Percentiles rank a stretch among this genome's conserved stretches.
These are phyloP conservation scores for Pseudochirops cupreus DNA, from an alignment of 2,797 vertebrate genomes.

Conservation along the genomic window DNA sequence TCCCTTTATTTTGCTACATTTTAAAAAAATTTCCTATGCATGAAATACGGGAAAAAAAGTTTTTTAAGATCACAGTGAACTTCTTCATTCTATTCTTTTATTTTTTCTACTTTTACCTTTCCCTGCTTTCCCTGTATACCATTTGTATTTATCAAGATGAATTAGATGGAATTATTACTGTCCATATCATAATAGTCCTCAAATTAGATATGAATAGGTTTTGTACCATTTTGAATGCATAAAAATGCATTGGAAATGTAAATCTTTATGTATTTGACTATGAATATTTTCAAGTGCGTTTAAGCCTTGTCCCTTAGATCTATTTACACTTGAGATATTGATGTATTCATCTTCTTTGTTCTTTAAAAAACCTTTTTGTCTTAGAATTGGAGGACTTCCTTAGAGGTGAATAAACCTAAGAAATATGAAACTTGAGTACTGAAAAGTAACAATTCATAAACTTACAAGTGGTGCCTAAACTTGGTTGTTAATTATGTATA, in stretches of 20 bases:
- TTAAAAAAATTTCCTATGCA: not conserved
- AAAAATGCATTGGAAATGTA: slow-evolving; percentile 1
- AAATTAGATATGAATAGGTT: not conserved
- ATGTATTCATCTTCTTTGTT: not conserved
- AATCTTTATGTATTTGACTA: slow-evolving; percentile 7
- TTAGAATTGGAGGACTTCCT: slow-evolving; percentile 3
- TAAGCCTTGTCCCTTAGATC: not conserved
- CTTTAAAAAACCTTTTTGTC: not conserved
- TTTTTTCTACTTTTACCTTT: not conserved
- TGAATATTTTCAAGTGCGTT: not conserved
- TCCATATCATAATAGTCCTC: not conserved
- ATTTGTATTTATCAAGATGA: not conserved
- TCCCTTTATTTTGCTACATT: not conserved
- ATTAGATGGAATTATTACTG: not conserved
- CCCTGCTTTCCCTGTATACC: not conserved
- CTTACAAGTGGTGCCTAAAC: not conserved
- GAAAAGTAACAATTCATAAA: not conserved
- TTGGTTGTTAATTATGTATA: not conserved
- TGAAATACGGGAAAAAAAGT: not conserved
- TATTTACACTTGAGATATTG: not conserved
- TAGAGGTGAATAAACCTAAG: not conserved
- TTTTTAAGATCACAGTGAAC: too few relatives aligned
- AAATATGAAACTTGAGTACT: not conserved
- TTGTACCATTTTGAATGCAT: not conserved
- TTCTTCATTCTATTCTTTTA: not conserved